Evolutionary conservation across 2,797 vertebrate species (phyloP), one percentile per base, ranked within the genome.

Genomic region (Sebastes flavidus): DNA sequence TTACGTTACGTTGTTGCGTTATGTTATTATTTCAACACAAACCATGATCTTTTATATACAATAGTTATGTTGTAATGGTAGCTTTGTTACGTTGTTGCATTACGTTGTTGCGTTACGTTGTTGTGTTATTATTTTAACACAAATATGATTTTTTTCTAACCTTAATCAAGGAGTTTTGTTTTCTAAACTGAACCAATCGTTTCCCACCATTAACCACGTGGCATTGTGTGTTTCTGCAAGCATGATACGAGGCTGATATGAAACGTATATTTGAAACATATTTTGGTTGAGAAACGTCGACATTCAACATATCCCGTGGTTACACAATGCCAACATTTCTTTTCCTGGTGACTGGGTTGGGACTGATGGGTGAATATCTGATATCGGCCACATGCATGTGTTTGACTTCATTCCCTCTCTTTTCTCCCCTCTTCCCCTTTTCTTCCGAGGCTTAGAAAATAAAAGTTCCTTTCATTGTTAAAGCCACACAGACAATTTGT

Each of bases 401-500:
- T 65, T 59, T 42, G 25, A n/a, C 32, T 52, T 65, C 16, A 16
- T 24, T 63, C 20, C 7, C 27, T 55, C 42, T 55, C 34, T 52
- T n/a, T 38, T 69, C 25, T 65, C 30, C 16, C 7, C 46, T 25
- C 27, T 59, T n/a, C 9, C 11, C 38, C 24, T 58, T 60, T 65
- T 22, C 24, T 70, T 79, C 78, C 25, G 18, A 84, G 75, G 72
- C 83, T 85, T 75, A 60, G 74, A 72, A 84, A 84, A 80, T 59
- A 80, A 84, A 87, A 77, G 68, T 67, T 32, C 11, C 52, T 82
- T 84, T 82, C 61, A 83, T 76, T 83, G 88, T 86, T 72, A 55
- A 74, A 78, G 71, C 70, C 77, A 61, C 70, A 66, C 72, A 79
- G 79, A 83, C 75, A 83, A 86, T 88, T 90, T 88, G 68, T 84